phyloP scores from a whole-genome alignment of 2,888 invertebrate genomes.

The Drosophila diplacantha region DNA sequence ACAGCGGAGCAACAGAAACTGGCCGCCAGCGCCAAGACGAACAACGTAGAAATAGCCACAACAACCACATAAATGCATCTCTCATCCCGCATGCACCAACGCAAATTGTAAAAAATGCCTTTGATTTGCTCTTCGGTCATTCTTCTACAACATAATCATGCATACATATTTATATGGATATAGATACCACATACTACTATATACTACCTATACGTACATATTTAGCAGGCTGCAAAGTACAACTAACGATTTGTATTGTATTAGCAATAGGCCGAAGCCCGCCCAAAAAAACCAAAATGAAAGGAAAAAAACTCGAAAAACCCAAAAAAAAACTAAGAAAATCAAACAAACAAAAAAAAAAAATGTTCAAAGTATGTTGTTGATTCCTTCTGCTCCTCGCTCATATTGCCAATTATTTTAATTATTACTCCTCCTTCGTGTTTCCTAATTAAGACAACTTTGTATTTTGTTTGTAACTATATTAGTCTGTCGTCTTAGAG shows the following conservation, averaged over 20 bases:
- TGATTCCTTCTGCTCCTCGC: slow-evolving; percentile 68
- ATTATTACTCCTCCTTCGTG: slow-evolving; percentile 30
- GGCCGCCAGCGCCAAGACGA: slow-evolving; percentile 37
- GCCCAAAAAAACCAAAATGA: slow-evolving; percentile 57
- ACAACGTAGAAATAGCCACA: slow-evolving; percentile 57
- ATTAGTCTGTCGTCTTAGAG: slow-evolving; percentile 45
- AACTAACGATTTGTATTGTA: slow-evolving; percentile 66
- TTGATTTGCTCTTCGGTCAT: slow-evolving; percentile 64
- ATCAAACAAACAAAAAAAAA: slow-evolving; percentile 9
- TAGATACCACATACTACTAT: slow-evolving; percentile 44
- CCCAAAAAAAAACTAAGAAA: slow-evolving; percentile 24
- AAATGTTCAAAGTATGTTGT: slow-evolving; percentile 51
- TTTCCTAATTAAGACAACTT: slow-evolving; percentile 34
- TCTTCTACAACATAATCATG: slow-evolving; percentile 51
- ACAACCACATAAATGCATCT: slow-evolving; percentile 50
- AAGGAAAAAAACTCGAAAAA: slow-evolving; percentile 19
- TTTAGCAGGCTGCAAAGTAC: slow-evolving; percentile 59
- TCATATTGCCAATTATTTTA: slow-evolving; percentile 73
- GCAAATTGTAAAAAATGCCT: slow-evolving; percentile 45
- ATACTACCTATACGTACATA: slow-evolving; percentile 42
- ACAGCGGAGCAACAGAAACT: slow-evolving; percentile 46
- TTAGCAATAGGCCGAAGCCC: slow-evolving; percentile 62
- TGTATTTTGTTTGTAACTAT: slow-evolving; percentile 41
- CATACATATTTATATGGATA: slow-evolving; percentile 60
- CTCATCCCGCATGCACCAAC: slow-evolving; percentile 24